Evolutionary conservation across 2,888 invertebrate species (phyloP).

Genomic region (Oscheius onirici): DNA sequence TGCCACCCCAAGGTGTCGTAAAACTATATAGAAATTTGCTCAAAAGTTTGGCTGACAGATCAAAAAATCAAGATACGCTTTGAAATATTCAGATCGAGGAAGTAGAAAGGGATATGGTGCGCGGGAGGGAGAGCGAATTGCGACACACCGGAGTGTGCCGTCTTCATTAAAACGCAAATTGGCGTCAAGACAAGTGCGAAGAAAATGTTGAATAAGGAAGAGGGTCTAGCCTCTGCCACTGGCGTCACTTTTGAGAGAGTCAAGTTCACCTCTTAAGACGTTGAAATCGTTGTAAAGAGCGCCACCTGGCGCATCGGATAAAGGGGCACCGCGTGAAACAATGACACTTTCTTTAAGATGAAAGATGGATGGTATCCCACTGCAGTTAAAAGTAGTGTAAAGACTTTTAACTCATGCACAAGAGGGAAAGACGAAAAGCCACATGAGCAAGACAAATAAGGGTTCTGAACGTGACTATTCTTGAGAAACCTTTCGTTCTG

Average conservation of each 20-base stretch:
- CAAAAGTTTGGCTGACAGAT: too few species aligned
- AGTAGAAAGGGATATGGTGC: not conserved
- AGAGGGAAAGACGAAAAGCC: not conserved
- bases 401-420: not conserved
- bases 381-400: not conserved
- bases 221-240: slow-evolving; percentile 3
- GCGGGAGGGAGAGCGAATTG: not conserved
- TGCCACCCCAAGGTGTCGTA: not conserved
- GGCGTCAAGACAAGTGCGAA: slow-evolving; percentile 1
- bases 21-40: not conserved
- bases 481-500: not conserved
- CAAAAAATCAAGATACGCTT: too few species aligned
- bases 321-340: slow-evolving; percentile 20
- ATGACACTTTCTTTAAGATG: not conserved
- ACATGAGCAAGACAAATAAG: not conserved
- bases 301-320: slow-evolving; percentile 24
- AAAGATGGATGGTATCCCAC: not conserved
- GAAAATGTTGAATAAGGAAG: not conserved
- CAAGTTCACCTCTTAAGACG: slow-evolving; percentile 1
- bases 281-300: slow-evolving; percentile 26
- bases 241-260: slow-evolving; percentile 12
- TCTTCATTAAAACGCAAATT: slow-evolving; percentile 23
- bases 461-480: not conserved
- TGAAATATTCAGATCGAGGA: too few species aligned
- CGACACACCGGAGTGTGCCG: not conserved